Evolutionary conservation across 2,888 invertebrate genomes (phyloP), one percentile per base, ranked within the genome.

Genomic region (Drosophila helvetica): DNA sequence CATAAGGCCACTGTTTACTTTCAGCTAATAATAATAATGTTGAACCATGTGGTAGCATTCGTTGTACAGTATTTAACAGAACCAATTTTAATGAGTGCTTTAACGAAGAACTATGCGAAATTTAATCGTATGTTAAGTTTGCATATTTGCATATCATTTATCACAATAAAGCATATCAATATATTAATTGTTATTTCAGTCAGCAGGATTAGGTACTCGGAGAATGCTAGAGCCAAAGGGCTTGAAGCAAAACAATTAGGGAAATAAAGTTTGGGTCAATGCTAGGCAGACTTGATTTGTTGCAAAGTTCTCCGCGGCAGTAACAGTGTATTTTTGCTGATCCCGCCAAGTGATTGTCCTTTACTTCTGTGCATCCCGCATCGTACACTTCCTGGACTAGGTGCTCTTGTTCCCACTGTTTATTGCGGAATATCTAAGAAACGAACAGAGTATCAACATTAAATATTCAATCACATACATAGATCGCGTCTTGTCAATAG

Each of bases 251-350:
- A n/a, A 63, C 18, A 18, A 69, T 94, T 64, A 94, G 93, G 27
- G 93, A 93, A 93, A 94, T 93, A 57, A 94, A 93, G 88, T 94
- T 94, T 5, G 9, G 53, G 15, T 68, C 38, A 2, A 52, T 25
- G 33, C 22, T 52, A 8, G 50, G n/a, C 15, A 48, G 47, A 38
- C 86, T 80, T 89, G 93, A 90, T 10, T 94, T 92, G 91, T 97
- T 97, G 92, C 97, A 97, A 48, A 96, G 92, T 86, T 95, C 93
- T 50, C 93, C 93, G 45, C 94, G 93, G 88, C 97, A 97, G 91
- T 96, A 96, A 90, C 97, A 97, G 90, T 95, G 95, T 9, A 89
- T 89, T 67, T 86, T 90, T 58, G 76, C 78, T 17, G 91, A 87
- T 51, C 87, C 90, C 8, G 88, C 80, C 46, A 90, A 78, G 3